Evolutionary conservation across 2,113 vertebrate species (phyloP).

Genomic region (Brevimyrus niger): DNA sequence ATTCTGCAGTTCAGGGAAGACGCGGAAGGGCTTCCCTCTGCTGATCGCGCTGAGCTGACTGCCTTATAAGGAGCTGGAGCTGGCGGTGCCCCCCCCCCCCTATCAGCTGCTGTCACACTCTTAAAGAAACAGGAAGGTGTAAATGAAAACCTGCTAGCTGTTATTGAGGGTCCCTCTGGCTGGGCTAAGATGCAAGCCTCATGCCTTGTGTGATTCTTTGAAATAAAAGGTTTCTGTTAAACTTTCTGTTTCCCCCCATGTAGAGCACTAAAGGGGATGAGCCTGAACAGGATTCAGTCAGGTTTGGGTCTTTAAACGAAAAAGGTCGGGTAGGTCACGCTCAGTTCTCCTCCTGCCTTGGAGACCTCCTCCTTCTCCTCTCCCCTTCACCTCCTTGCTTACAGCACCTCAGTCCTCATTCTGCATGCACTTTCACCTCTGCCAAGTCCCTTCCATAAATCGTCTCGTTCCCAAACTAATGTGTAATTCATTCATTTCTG

Average conservation of each 20-base stretch:
- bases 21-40: neutral
- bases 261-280: slow-evolving; percentile 53
- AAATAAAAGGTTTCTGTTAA: slow-evolving; percentile 21
- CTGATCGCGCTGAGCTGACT: neutral
- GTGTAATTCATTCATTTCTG: neutral
- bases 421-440: neutral
- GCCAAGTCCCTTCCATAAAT: neutral
- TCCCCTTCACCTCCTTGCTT: neutral
- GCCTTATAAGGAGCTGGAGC: slow-evolving; percentile 28
- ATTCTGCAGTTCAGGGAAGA: neutral
- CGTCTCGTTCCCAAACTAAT: slow-evolving; percentile 15
- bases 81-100: neutral
- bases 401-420: neutral
- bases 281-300: slow-evolving; percentile 57
- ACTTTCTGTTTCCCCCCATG: slow-evolving; percentile 36
- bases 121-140: slow-evolving; percentile 17
- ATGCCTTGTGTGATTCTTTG: neutral
- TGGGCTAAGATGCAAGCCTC: neutral
- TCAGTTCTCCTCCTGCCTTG: slow-evolving; percentile 19
- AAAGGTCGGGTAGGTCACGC: slow-evolving; percentile 74
- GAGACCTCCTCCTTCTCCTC: neutral
- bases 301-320: slow-evolving; percentile 70
- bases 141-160: slow-evolving; percentile 7
- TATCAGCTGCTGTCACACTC: slow-evolving; percentile 6
- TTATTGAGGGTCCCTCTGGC: neutral